Conservation (phyloP, 2,888 invertebrate species). For the Orthonychiurus folsomi region DNA sequence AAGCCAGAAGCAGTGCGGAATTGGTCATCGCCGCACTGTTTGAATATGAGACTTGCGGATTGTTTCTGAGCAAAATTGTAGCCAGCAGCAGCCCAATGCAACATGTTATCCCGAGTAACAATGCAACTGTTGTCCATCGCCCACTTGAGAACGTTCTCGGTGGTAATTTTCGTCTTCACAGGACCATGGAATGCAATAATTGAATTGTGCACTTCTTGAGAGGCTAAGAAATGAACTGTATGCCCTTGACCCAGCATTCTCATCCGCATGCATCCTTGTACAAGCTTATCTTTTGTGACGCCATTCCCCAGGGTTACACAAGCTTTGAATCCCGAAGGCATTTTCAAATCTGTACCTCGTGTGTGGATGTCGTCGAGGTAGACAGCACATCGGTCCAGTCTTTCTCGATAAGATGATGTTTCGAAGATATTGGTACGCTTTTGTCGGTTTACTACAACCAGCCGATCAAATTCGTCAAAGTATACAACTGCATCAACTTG, state of each 20-base stretch:
- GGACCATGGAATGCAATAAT: too few species aligned
- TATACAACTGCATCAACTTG: slow-evolving; percentile 20
- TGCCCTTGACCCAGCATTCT: slow-evolving; percentile 9
- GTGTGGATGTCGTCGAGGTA: slow-evolving; percentile 23
- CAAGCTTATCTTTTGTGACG: slow-evolving; percentile 16
- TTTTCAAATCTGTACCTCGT: slow-evolving; percentile 17
- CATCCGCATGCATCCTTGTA: slow-evolving; percentile 21
- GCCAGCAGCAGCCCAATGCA: slow-evolving; percentile 16
- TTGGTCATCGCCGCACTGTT: not conserved
- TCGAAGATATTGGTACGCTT: slow-evolving; percentile 14
- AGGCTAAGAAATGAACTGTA: not conserved
- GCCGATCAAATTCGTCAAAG: slow-evolving; percentile 11
- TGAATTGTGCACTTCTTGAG: too few species aligned
- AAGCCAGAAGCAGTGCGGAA: slow-evolving; percentile 10
- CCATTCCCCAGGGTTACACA: slow-evolving; percentile 16
- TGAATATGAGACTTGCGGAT: slow-evolving; percentile 20
- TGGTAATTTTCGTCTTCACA: slow-evolving; percentile 6
- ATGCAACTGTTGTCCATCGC: slow-evolving; percentile 20
- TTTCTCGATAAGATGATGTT: slow-evolving; percentile 11
- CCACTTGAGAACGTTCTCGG: slow-evolving; percentile 25
- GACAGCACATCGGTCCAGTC: slow-evolving; percentile 15
- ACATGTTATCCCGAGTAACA: too few species aligned
- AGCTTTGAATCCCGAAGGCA: slow-evolving; percentile 11
- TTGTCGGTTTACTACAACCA: slow-evolving; percentile 8
- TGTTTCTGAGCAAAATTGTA: slow-evolving; percentile 21